These are phyloP conservation scores for Mesorhabditis belari DNA, from an alignment of 2,888 invertebrate species.

Conservation along the genomic window DNA sequence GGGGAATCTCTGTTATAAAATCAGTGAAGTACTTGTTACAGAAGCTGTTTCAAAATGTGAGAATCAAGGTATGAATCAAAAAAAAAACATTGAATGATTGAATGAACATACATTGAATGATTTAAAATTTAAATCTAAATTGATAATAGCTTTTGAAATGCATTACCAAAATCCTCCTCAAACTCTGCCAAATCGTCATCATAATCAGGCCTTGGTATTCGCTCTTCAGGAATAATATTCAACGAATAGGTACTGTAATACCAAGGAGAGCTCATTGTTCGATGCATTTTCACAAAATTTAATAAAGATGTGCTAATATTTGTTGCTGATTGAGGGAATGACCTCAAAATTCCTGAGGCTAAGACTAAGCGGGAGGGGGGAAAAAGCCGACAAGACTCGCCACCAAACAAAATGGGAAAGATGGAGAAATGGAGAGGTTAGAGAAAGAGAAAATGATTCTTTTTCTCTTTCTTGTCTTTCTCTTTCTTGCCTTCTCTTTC, in stretches of 20 bases:
- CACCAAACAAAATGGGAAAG: neutral
- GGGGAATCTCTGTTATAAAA: too few relatives aligned
- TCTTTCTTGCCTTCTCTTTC: neutral
- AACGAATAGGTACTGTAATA: constrained; percentile 37
- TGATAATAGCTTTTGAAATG: neutral
- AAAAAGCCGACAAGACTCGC: too few relatives aligned
- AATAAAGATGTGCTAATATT: too few relatives aligned
- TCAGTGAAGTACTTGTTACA: too few relatives aligned
- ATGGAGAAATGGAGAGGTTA: neutral
- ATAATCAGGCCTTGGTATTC: constrained; percentile 33
- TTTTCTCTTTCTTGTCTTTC: neutral
- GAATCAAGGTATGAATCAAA: too few relatives aligned
- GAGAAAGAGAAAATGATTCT: neutral
- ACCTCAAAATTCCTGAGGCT: neutral
- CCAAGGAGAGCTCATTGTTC: constrained; percentile 15
- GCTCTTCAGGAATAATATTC: constrained; percentile 43
- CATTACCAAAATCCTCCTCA: neutral
- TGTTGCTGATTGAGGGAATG: too few relatives aligned
- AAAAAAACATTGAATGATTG: neutral
- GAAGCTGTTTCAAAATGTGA: too few relatives aligned
- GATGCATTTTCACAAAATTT: constrained; percentile 8
- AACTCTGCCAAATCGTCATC: constrained; percentile 4
- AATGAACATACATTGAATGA: neutral
- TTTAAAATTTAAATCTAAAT: neutral
- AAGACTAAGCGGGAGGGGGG: neutral